Evolutionary conservation across 2,113 vertebrate species (phyloP), one percentile per base, ranked within the genome.

Genomic region (Rattus rattus): DNA sequence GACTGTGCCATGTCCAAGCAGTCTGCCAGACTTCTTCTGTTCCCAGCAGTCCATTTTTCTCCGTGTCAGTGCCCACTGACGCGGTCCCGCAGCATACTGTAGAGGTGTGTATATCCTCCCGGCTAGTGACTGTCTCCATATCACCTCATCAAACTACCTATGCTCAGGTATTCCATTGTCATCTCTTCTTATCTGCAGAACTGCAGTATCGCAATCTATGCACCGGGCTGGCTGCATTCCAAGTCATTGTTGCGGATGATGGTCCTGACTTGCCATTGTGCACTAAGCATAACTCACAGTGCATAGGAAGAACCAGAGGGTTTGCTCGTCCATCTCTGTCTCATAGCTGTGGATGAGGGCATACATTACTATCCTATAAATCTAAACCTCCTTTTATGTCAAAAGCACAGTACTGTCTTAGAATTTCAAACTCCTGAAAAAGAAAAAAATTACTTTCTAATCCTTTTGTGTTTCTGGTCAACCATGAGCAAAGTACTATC

Each of bases 381-480:
- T 84, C 93, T 91, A 65, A 79, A 69, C 8, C 8, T 91, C 86
- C 39, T 79, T 94, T 75, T 94, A 36, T 92, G 43, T 95, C 72
- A 84, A 39, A 91, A 95, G 63, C 49, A 59, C 70, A 67, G 77
- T 93, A 26, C 39, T 77, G 0, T 91, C 75, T 94, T 91, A 9
- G 91, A 12, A 91, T 90, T 94, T 54, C 49, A 49, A 86, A 2
- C 65, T 92, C 24, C 90, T 20, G n/a, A 91, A 80, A 73, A 70
- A 12, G 5, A 24, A 24, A 52, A 96, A 65, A 83, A 88, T 80
- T 84, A 39, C 65, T 28, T 91, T 92, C 75, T 94, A 75, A 86
- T 91, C 67, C 73, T 47, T 54, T 93, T 86, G 11, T 81, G 24
- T 56, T 90, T 94, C 47, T 56, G 73, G 59, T 83, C 39, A 96